phyloP scores from a whole-genome alignment of 2,888 invertebrate species.

The Cotesia congregata region DNA sequence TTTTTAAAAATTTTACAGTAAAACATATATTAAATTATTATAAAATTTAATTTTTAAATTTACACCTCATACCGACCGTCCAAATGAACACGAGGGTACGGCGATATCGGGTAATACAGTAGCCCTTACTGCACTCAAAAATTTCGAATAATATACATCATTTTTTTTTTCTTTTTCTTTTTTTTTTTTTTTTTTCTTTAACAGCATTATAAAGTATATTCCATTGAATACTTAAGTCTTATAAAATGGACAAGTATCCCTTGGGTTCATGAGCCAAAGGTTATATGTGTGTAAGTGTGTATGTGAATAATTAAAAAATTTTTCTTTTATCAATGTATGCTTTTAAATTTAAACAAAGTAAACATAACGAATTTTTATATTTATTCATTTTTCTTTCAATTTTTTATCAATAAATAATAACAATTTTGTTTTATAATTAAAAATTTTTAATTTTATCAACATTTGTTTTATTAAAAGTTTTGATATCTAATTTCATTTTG shows the following conservation, averaged over 20 bases:
- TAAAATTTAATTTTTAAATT: constrained; percentile 46
- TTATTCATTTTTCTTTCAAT: constrained; percentile 26
- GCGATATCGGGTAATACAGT: constrained; percentile 64
- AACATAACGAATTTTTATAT: constrained; percentile 22
- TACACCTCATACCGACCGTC: constrained; percentile 53
- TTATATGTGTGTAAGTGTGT: constrained; percentile 49
- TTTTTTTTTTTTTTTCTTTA: constrained; percentile 37
- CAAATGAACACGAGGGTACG: constrained; percentile 61
- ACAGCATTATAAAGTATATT: constrained; percentile 63
- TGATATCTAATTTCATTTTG: constrained; percentile 10
- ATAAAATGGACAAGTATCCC: constrained; percentile 69
- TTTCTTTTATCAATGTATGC: constrained; percentile 49
- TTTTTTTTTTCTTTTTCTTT: constrained; percentile 48
- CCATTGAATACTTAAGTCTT: constrained; percentile 67
- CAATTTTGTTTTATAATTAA: constrained; percentile 28
- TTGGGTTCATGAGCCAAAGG: constrained; percentile 65
- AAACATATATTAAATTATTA: constrained; percentile 2
- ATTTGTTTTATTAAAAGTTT: constrained; percentile 13
- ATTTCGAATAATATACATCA: constrained; percentile 66
- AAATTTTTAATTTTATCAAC: constrained; percentile 17
- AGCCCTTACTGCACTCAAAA: constrained; percentile 60
- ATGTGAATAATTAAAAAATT: constrained; percentile 53
- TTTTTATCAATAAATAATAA: constrained; percentile 40
- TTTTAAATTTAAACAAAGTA: constrained; percentile 49
- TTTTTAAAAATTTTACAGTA: constrained; percentile 39